These are phyloP conservation scores for Stichodactyla helianthus DNA, from an alignment of 64 coral and sea anemone species.

Conservation along the genomic window DNA sequence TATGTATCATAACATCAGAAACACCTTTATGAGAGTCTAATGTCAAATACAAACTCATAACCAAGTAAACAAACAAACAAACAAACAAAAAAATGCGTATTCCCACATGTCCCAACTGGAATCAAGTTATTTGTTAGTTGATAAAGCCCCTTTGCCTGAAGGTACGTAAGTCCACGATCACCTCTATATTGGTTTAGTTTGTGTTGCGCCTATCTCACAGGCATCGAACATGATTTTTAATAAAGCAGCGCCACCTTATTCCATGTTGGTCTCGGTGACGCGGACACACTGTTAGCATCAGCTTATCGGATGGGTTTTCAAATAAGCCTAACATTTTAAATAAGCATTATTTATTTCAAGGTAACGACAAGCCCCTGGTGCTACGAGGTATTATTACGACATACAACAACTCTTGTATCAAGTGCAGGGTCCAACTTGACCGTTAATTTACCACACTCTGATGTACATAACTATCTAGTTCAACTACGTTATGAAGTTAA, in stretches of 20 bases:
- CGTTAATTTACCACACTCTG: not conserved
- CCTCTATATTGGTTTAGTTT: constrained; percentile 25
- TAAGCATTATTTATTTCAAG: too few species aligned
- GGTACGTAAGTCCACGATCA: constrained; percentile 14
- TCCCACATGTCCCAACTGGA: constrained; percentile 58
- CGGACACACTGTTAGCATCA: too few species aligned
- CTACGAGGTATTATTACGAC: not conserved
- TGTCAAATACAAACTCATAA: not conserved
- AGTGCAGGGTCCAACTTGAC: too few species aligned
- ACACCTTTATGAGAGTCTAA: not conserved
- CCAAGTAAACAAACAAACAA: not conserved
- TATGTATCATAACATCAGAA: not conserved
- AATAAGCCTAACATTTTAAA: too few species aligned
- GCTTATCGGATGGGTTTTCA: too few species aligned
- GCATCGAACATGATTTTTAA: constrained; percentile 38
- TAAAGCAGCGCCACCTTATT: constrained; percentile 40
- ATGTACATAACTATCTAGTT: too few species aligned
- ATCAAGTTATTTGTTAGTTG: constrained; percentile 16
- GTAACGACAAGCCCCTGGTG: too few species aligned
- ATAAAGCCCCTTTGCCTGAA: constrained; percentile 31
- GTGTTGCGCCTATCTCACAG: constrained; percentile 27
- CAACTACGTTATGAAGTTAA: too few species aligned
- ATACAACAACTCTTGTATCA: not conserved
- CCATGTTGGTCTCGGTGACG: constrained; percentile 47
- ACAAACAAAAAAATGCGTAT: too few species aligned